phyloP scores from a whole-genome alignment of 1,140 invertebrate genomes.

The Drosophila arizonae region DNA sequence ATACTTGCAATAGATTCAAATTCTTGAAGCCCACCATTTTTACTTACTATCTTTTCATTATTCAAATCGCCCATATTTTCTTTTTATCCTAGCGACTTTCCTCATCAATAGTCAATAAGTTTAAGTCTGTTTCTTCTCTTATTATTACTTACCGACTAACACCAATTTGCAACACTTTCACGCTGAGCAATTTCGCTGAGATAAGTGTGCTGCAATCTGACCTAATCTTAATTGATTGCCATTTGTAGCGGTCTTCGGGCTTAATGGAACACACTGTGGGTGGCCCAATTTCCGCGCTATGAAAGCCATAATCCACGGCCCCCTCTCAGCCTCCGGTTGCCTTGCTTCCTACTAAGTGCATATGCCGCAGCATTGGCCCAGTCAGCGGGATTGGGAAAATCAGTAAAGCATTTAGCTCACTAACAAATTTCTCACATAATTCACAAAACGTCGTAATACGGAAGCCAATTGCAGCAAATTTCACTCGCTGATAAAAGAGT shows the following conservation, averaged over 20 bases:
- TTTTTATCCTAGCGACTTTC: background rate
- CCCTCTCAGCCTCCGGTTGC: background rate
- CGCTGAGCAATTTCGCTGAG: background rate
- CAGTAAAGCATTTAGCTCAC: slow-evolving; percentile 61
- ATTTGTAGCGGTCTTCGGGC: slow-evolving; percentile 15
- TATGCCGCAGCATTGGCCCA: background rate
- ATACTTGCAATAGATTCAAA: no score
- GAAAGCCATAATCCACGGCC: background rate
- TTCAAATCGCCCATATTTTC: background rate
- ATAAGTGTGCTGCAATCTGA: slow-evolving; percentile 8
- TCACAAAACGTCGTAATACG: slow-evolving; percentile 81
- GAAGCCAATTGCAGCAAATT: slow-evolving; percentile 73
- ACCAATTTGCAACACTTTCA: slow-evolving; percentile 11
- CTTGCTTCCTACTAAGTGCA: no score
- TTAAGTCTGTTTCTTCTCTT: background rate
- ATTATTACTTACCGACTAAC: background rate
- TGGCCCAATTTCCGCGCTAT: slow-evolving; percentile 18
- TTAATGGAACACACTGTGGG: slow-evolving; percentile 5
- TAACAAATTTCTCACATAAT: slow-evolving; percentile 80
- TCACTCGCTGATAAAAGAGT: slow-evolving; percentile 71
- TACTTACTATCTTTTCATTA: background rate
- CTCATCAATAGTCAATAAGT: background rate
- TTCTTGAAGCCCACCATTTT: no score
- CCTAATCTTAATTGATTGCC: slow-evolving; percentile 29
- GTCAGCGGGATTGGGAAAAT: slow-evolving; percentile 21